Percentiles rank a stretch among this genome's conserved stretches.
These are phyloP conservation scores for Drosophila athabasca DNA, from an alignment of 1,140 invertebrate genomes.

Conservation along the genomic window DNA sequence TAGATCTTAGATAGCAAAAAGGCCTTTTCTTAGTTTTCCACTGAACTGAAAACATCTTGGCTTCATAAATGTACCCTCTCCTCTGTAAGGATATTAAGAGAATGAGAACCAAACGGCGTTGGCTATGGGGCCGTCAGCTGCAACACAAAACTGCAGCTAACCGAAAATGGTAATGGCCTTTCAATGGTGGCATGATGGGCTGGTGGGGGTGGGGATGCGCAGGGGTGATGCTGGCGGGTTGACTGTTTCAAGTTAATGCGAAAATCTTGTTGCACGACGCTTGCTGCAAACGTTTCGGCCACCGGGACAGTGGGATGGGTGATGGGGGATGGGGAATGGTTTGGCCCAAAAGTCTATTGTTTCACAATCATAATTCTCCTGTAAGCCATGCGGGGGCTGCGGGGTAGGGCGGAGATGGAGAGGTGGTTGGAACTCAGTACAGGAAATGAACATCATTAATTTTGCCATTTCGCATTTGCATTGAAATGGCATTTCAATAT, in stretches of 20 bases:
- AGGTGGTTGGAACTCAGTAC: slow-evolving; percentile 18
- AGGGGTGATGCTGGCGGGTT: slow-evolving; percentile 9
- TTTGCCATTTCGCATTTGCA: slow-evolving; percentile 79
- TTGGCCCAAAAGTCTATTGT: slow-evolving; percentile 77
- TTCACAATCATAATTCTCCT: slow-evolving; percentile 79
- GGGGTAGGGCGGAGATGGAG: not conserved
- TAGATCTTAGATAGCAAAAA: too few relatives aligned
- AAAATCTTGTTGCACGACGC: slow-evolving; percentile 78
- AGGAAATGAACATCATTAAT: slow-evolving; percentile 82
- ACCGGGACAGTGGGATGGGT: slow-evolving; percentile 7
- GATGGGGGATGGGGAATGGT: not conserved
- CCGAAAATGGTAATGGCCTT: slow-evolving; percentile 76
- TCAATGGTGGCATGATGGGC: slow-evolving; percentile 29
- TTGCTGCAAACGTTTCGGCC: slow-evolving; percentile 53
- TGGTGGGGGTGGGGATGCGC: not conserved
- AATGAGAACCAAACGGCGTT: not conserved
- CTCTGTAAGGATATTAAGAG: too few relatives aligned
- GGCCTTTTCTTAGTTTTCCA: not conserved
- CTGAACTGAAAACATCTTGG: not conserved
- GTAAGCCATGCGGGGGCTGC: slow-evolving; percentile 63
- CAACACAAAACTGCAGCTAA: slow-evolving; percentile 61
- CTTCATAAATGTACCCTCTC: too few relatives aligned
- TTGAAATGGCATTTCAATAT: slow-evolving; percentile 80
- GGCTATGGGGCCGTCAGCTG: slow-evolving; percentile 44
- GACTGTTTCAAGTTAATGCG: slow-evolving; percentile 68